Base-by-base conservation (phyloP, 1,140 invertebrate species). In the Brachystomella parvula region DNA sequence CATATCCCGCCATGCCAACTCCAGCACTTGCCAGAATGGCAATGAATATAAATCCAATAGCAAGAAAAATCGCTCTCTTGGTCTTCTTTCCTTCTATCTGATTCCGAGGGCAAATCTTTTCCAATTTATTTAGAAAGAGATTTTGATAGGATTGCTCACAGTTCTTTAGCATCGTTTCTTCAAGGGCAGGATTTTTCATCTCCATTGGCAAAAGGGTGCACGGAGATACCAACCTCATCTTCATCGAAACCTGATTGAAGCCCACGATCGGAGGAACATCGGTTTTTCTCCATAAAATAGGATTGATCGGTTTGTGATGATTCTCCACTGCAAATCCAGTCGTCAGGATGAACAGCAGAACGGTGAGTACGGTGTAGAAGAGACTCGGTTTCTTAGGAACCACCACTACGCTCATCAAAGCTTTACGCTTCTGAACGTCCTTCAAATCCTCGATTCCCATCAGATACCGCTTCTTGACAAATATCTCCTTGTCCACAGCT, bases 71-170 rank as follows among this genome's bases (percentile, higher is more conserved):
- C 0, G n/a, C 12, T 53, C 57, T 35, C 53, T 60, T 61, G 24
- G 47, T 35, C 44, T 21, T 62, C 0, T 33, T 24, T 30, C 28
- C 29, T 12, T 21, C 0, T n/a, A 31, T 1, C 24, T 61, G 17
- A 0, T 66, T n/a, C 35, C 53, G 21, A 1, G 68, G 66, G 47
- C 69, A 71, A 2, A 71, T 63, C 39, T 58, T 59, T 47, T 65
- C 63, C 21, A 71, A 28, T 49, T 68, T 61, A 1, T 53, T 30
- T 3, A 67, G 44, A 63, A 71, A 71, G 0, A 67, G 17, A 9
- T 47, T 26, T 0, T 65, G 30, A 35, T 71, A 71, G 0, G 26
- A 3, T 35, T 63, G 30, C 26, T 68, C n/a, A 26, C 69, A 71
- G 21, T 65, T 1, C 17, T 49, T 1, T 17, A 0, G 61, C 6